Conservation (phyloP, 2,797 vertebrate species). For the Ataeniobius toweri region DNA sequence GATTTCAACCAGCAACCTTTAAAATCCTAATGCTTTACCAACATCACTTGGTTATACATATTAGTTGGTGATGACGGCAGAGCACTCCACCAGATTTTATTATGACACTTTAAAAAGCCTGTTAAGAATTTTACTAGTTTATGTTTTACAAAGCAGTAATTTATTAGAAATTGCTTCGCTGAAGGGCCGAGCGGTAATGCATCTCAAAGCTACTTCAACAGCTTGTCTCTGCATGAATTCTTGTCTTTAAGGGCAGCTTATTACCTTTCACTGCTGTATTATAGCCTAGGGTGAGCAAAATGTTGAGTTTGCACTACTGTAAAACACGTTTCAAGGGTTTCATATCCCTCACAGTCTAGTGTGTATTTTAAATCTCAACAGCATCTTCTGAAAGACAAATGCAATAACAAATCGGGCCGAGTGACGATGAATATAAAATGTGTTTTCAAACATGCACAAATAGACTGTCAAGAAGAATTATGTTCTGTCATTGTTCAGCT, state of each 20-base stretch:
- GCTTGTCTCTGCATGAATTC: conserved; percentile 68
- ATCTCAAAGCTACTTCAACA: conserved; percentile 64
- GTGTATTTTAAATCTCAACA: conserved; percentile 50
- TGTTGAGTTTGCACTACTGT: conserved; percentile 61
- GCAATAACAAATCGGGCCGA: conserved; percentile 35
- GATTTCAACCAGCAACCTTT: conserved; percentile 49
- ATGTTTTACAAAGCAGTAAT: conserved; percentile 62
- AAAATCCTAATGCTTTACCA: conserved; percentile 27
- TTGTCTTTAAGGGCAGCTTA: conserved; percentile 67
- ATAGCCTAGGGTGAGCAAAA: conserved; percentile 51
- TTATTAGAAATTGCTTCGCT: conserved; percentile 67
- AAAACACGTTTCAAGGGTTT: conserved; percentile 46
- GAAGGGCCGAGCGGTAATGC: conserved; percentile 56
- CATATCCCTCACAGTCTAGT: conserved; percentile 42
- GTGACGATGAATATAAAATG: conserved; percentile 25
- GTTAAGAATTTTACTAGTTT: conserved; percentile 50
- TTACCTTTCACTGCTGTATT: conserved; percentile 64
- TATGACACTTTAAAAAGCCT: conserved; percentile 40
- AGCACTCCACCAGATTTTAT: conserved; percentile 32
- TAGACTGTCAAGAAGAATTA: conserved; percentile 11
- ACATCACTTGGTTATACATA: conserved; percentile 30
- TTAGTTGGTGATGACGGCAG: conserved; percentile 41
- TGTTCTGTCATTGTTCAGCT: conserved; percentile 5
- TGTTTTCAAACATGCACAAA: conserved; percentile 31
- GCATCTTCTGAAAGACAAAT: conserved; percentile 47